These are phyloP conservation scores for Odontamblyopus lacepedii DNA, from an alignment of 2,797 vertebrate genomes.

Conservation along the genomic window DNA sequence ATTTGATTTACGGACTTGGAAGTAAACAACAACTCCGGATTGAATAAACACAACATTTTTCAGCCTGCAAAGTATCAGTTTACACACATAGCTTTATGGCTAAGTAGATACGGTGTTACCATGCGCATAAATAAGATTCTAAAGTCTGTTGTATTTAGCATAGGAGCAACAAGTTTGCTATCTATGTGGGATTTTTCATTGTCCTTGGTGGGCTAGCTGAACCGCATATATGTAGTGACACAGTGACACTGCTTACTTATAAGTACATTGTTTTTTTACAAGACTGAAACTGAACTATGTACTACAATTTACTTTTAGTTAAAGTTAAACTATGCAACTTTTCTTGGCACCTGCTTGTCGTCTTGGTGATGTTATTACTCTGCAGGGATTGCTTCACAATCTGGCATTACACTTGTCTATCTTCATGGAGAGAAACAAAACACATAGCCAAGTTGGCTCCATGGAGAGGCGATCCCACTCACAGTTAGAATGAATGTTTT, in stretches of 20 bases:
- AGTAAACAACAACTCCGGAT: conserved; percentile 40
- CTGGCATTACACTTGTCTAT: no score
- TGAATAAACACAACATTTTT: conserved; percentile 30
- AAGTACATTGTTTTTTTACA: neutral
- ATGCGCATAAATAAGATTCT: conserved; percentile 22
- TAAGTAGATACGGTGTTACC: conserved; percentile 15
- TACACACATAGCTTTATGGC: conserved; percentile 5
- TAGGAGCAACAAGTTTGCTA: conserved; percentile 36
- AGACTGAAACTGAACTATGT: neutral
- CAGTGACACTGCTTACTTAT: neutral
- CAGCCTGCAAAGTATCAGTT: conserved; percentile 30
- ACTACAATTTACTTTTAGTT: neutral
- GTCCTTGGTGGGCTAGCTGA: neutral
- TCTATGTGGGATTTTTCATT: neutral
- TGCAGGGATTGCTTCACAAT: no score
- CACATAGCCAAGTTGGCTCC: no score
- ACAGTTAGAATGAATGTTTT: no score
- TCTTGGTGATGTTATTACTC: no score
- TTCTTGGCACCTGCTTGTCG: no score
- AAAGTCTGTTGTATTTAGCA: conserved; percentile 56
- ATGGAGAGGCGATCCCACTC: no score
- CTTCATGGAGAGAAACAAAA: no score
- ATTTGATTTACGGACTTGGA: conserved; percentile 61
- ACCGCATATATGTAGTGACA: no score
- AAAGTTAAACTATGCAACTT: no score